Evolutionary conservation across 2,797 vertebrate genomes (phyloP).

Genomic region (Diglossa cyanea): DNA sequence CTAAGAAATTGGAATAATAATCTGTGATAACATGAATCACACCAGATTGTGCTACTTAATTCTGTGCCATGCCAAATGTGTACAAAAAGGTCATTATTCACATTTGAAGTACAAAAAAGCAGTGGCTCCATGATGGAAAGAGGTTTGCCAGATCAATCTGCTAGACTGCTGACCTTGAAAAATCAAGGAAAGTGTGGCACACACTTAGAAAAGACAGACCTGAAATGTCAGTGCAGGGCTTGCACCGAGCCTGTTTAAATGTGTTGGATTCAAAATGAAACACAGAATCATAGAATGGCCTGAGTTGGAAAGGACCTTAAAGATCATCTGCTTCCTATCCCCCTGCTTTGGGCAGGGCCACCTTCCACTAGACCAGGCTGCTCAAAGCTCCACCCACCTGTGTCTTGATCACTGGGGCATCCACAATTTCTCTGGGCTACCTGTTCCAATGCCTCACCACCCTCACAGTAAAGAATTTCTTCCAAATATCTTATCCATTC

Average conservation of each 20-base stretch:
- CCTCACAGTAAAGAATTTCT: neutral
- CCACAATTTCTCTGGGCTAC: neutral
- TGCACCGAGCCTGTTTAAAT: neutral
- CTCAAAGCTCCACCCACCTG: too few relatives aligned
- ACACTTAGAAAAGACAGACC: neutral
- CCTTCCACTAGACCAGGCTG: neutral
- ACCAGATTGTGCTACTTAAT: neutral
- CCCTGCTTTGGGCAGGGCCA: neutral
- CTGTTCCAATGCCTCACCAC: neutral
- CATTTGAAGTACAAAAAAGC: neutral
- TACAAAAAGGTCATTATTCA: neutral
- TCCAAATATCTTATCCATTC: neutral
- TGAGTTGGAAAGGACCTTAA: neutral
- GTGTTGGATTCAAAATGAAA: neutral
- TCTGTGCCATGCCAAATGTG: neutral
- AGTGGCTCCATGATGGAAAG: neutral
- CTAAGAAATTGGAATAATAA: neutral
- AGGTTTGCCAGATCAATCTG: neutral
- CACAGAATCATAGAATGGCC: neutral
- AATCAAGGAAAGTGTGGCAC: accelerated
- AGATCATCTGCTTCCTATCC: neutral
- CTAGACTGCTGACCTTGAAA: neutral
- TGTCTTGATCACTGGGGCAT: neutral
- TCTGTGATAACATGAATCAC: neutral
- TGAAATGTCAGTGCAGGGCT: neutral